These are phyloP conservation scores for Cephus sareptanus DNA, from an alignment of 2,888 invertebrate genomes.

Conservation along the genomic window DNA sequence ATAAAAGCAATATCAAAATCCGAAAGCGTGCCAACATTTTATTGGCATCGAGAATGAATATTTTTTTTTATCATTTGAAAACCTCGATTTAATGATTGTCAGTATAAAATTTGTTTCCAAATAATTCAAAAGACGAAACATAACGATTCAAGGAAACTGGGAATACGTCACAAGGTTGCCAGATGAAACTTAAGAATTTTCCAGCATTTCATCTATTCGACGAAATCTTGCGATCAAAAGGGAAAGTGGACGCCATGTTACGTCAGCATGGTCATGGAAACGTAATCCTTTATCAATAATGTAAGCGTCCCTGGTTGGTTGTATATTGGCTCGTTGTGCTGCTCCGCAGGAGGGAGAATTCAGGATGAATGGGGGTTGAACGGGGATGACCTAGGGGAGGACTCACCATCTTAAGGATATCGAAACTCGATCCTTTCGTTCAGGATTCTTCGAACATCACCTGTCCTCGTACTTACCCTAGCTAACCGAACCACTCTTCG, in stretches of 20 bases:
- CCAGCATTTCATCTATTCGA: not conserved
- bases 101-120: not conserved
- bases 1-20: too few species aligned
- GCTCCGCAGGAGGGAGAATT: not conserved
- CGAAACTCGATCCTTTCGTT: not conserved
- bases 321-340: not conserved
- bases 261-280: not conserved
- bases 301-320: not conserved
- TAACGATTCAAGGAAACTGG: not conserved
- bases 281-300: constrained; percentile 4
- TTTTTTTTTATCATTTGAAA: not conserved
- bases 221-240: not conserved
- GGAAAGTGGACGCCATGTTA: not conserved
- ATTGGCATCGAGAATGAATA: not conserved
- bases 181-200: not conserved
- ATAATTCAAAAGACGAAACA: not conserved
- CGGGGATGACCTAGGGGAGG: not conserved
- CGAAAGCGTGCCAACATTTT: too few species aligned
- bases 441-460: not conserved
- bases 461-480: not conserved
- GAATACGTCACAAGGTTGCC: not conserved
- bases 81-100: not conserved
- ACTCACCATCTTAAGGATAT: not conserved
- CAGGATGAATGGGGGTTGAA: not conserved
- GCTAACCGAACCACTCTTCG: not conserved